A percentile compares a stretch with the other conserved stretches of the same genome.
phyloP scores from a whole-genome alignment of 92 coral and sea anemone species.

The Parazoanthus swiftii region DNA sequence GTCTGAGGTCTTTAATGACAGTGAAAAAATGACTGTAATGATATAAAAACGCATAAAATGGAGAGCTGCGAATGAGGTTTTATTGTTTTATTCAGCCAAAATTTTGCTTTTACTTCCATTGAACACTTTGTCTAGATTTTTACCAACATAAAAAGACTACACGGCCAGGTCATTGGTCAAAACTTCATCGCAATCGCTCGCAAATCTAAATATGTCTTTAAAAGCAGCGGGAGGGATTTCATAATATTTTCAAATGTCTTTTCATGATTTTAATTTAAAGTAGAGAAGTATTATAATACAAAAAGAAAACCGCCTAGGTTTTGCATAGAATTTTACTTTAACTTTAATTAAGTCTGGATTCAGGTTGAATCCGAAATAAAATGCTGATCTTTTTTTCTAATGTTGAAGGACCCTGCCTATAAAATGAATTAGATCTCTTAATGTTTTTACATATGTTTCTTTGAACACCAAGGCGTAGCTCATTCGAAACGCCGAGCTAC shows the following conservation, averaged over 20 bases:
- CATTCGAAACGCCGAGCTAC: too few relatives aligned
- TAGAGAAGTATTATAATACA: too few relatives aligned
- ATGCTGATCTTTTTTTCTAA: too few relatives aligned
- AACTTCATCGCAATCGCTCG: background rate
- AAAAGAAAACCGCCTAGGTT: background rate
- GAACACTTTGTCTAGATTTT: background rate
- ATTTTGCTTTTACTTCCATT: background rate
- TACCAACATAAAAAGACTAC: background rate
- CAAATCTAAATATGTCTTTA: background rate
- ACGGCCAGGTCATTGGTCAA: background rate
- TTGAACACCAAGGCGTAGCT: too few relatives aligned
- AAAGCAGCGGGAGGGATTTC: background rate
- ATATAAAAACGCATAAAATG: background rate
- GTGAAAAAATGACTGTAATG: background rate
- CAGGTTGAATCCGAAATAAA: background rate
- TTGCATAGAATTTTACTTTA: background rate
- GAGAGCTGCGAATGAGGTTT: background rate
- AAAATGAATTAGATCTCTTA: too few relatives aligned
- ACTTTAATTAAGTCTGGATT: background rate
- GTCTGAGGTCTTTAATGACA: background rate
- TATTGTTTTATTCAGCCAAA: background rate
- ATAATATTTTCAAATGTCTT: background rate
- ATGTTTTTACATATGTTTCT: too few relatives aligned
- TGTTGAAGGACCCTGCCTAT: too few relatives aligned
- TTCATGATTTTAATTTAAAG: too few relatives aligned